Conservation (phyloP, 30 jellyfish, hydroid and myxozoan genomes). For the Cassiopea xamachana region DNA sequence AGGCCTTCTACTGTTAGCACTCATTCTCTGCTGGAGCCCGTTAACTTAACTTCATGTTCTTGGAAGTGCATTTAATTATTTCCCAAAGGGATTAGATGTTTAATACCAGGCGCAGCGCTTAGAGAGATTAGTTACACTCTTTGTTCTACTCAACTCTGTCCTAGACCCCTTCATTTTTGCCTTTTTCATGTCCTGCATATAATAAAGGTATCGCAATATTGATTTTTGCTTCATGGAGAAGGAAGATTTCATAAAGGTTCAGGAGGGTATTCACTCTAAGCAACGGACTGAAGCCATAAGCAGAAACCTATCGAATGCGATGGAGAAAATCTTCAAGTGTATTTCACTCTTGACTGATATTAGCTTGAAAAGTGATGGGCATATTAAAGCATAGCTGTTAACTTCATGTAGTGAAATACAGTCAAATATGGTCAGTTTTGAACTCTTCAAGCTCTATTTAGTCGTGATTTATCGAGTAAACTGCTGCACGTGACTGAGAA, state of each 20-base stretch:
- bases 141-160: neutral
- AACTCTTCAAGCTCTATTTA: no score
- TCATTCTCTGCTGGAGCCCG: neutral
- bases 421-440: no score
- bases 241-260: neutral
- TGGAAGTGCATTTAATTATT: neutral
- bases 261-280: neutral
- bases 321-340: no score
- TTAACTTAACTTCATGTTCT: neutral
- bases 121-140: neutral
- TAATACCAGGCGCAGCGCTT: neutral
- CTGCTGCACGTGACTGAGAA: no score
- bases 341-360: no score
- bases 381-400: no score
- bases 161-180: slow-evolving; percentile 3
- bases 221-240: neutral
- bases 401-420: no score
- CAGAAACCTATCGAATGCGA: neutral
- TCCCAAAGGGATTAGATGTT: neutral
- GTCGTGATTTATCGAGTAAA: no score
- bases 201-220: neutral
- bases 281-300: neutral
- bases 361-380: no score
- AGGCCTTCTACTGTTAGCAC: neutral
- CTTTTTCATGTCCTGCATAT: neutral